Percentiles rank a stretch among this genome's conserved stretches.
Conservation (phyloP, 1,140 invertebrate species). For the Hesperophylax magnus region DNA sequence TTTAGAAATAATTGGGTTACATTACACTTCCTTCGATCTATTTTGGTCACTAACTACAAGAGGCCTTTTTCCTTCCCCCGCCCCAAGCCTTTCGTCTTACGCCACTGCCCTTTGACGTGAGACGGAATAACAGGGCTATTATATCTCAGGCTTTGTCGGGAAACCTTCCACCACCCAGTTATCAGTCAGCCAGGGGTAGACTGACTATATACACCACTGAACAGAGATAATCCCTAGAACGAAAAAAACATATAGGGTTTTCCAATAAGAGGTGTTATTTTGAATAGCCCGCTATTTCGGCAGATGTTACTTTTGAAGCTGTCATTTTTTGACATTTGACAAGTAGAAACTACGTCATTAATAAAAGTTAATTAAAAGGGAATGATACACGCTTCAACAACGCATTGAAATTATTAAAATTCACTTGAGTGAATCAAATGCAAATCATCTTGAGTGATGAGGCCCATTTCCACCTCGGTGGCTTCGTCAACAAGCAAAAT, state of each 20-base stretch:
- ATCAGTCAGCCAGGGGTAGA: not conserved
- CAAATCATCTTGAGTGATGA: too few species aligned
- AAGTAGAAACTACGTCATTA: too few species aligned
- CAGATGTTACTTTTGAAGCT: too few species aligned
- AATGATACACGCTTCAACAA: too few species aligned
- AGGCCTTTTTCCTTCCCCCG: not conserved
- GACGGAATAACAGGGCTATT: conserved; percentile 32
- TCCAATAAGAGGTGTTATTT: too few species aligned
- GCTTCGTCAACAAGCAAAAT: too few species aligned
- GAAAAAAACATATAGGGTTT: not conserved
- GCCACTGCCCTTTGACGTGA: conserved; percentile 4
- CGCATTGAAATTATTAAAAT: too few species aligned
- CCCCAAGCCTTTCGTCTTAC: not conserved
- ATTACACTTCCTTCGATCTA: not conserved
- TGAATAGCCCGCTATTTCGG: too few species aligned
- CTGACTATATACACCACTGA: not conserved
- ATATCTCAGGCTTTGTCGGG: conserved; percentile 26
- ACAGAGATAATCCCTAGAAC: not conserved
- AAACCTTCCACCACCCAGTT: not conserved
- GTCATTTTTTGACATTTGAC: too few species aligned
- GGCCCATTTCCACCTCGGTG: too few species aligned
- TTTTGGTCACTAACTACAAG: not conserved
- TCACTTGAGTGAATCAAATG: too few species aligned
- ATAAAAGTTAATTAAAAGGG: too few species aligned
- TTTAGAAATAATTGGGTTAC: not conserved